Evolutionary conservation across 2,888 invertebrate genomes (phyloP).

Genomic region (Mactromeris polynyma): DNA sequence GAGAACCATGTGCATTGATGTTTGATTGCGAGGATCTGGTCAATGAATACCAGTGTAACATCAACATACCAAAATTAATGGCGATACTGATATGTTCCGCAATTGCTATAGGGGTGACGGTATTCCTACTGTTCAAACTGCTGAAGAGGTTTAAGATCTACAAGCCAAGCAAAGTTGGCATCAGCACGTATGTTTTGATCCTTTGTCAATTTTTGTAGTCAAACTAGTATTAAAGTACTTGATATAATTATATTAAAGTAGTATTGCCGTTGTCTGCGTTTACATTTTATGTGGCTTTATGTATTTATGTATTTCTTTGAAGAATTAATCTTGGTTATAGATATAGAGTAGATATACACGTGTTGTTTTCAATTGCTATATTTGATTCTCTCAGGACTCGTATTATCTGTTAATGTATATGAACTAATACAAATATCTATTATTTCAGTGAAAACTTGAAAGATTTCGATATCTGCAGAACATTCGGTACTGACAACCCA

Average conservation of each 20-base stretch:
- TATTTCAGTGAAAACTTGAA: constrained; percentile 15
- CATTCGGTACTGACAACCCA: neutral
- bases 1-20: constrained; percentile 22
- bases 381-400: too few relatives aligned
- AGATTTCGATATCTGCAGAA: neutral
- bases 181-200: constrained; percentile 19
- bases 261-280: too few relatives aligned
- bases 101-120: constrained; percentile 29
- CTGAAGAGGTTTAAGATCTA: constrained; percentile 5
- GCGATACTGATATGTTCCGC: constrained; percentile 60
- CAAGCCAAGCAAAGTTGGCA: constrained; percentile 11
- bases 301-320: too few relatives aligned
- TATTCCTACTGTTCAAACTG: constrained; percentile 2
- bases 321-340: too few relatives aligned
- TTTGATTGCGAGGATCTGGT: constrained; percentile 27
- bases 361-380: too few relatives aligned
- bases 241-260: too few relatives aligned
- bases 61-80: constrained; percentile 69
- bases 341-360: too few relatives aligned
- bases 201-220: neutral
- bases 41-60: constrained; percentile 62
- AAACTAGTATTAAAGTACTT: too few relatives aligned
- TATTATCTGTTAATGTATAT: too few relatives aligned
- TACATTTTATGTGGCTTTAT: too few relatives aligned
- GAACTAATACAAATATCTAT: neutral